Evolutionary conservation across 2,888 invertebrate genomes (phyloP).

Genomic region (Rhopalosiphum nymphaeae): DNA sequence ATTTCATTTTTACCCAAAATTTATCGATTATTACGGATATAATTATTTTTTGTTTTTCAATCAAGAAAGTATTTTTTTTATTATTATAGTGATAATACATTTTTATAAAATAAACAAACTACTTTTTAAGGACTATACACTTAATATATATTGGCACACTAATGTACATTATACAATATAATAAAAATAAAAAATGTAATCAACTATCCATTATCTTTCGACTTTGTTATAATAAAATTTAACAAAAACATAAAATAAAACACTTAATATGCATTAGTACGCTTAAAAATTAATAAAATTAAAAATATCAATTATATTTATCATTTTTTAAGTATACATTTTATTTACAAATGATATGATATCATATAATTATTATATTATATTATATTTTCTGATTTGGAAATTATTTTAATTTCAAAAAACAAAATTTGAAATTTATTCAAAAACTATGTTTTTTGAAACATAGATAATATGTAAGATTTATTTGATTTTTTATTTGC

Average conservation of each 20-base stretch:
- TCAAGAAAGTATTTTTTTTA: not conserved
- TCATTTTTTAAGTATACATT: not conserved
- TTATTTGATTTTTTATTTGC: not conserved
- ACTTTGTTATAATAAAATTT: not conserved
- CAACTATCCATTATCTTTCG: not conserved
- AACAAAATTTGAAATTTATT: not conserved
- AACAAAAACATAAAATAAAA: not conserved
- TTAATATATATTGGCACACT: not conserved
- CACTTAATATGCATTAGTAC: not conserved
- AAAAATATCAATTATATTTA: not conserved
- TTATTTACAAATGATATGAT: not conserved
- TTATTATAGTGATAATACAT: not conserved
- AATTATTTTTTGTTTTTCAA: not conserved
- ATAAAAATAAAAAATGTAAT: not conserved
- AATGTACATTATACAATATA: not conserved
- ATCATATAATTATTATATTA: not conserved
- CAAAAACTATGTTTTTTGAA: not conserved
- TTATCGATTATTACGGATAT: not conserved
- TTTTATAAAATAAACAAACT: slow-evolving; percentile 11
- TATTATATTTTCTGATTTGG: no score
- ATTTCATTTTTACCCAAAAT: not conserved
- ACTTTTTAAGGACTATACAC: not conserved
- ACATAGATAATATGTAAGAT: not conserved
- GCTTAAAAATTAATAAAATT: not conserved
- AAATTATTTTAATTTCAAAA: no score